Evolutionary conservation across 2,888 invertebrate genomes (phyloP).

Genomic region (Syrphus vitripennis): DNA sequence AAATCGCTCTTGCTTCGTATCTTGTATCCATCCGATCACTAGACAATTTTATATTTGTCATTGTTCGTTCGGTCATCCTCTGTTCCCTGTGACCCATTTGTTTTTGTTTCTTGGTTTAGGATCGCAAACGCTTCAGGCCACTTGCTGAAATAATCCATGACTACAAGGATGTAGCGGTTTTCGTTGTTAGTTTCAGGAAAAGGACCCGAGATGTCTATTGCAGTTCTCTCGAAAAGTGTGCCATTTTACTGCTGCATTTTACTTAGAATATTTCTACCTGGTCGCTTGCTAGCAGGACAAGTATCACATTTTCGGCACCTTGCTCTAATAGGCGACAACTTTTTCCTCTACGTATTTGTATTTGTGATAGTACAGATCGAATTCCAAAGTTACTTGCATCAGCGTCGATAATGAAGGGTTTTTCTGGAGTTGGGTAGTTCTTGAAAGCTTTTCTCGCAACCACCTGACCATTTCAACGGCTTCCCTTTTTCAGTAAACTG

Average conservation of each 20-base stretch:
- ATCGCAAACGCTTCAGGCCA: neutral
- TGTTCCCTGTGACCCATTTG: neutral
- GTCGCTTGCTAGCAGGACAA: neutral
- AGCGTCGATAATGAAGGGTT: no score
- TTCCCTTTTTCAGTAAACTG: no score
- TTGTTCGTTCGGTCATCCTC: neutral
- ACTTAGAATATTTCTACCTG: neutral
- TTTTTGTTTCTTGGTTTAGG: neutral
- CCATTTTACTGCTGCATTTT: neutral
- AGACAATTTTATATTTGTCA: no score
- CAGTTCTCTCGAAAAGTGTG: neutral
- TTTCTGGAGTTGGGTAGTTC: no score
- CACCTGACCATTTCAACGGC: no score
- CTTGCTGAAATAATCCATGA: neutral
- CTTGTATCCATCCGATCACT: no score
- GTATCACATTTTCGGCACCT: neutral
- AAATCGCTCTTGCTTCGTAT: no score
- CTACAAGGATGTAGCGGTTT: neutral
- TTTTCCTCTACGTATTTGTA: no score
- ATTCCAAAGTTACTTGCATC: no score
- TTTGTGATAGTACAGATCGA: no score
- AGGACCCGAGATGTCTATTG: neutral
- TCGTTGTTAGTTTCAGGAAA: neutral
- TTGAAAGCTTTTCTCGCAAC: no score
- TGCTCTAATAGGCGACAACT: no score